These are phyloP conservation scores for Drosophila watanabei DNA, from an alignment of 1,140 invertebrate genomes.

Conservation along the genomic window DNA sequence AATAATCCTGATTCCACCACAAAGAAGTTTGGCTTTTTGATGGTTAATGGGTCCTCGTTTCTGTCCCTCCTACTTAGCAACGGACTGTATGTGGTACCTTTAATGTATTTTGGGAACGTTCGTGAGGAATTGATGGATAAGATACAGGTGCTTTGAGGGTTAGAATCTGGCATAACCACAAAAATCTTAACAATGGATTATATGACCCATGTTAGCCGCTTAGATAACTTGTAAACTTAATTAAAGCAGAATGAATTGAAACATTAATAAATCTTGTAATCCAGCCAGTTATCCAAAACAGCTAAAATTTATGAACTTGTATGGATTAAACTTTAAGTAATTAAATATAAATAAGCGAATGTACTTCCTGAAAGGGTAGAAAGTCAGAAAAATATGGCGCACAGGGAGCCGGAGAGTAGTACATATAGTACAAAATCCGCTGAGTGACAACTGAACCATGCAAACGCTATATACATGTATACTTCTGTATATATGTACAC, in stretches of 20 bases:
- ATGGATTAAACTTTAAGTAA: too few relatives aligned
- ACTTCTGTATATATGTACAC: neutral
- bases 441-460: conserved; percentile 40
- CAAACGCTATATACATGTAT: neutral
- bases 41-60: fast-evolving
- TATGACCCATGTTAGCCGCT: neutral
- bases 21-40: neutral
- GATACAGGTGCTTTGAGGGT: neutral
- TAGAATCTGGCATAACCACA: neutral
- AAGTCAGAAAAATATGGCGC: neutral
- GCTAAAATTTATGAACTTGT: too few relatives aligned
- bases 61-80: neutral
- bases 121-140: neutral
- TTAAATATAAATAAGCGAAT: neutral
- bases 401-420: neutral
- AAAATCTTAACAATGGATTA: neutral
- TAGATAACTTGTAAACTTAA: neutral
- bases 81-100: neutral
- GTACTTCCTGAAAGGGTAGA: neutral
- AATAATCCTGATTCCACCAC: too few relatives aligned
- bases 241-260: too few relatives aligned
- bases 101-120: too few relatives aligned
- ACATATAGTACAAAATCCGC: conserved; percentile 12
- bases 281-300: neutral
- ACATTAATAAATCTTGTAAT: neutral